Conservation (phyloP, 2,113 vertebrate genomes). For the Hydrolagus affinis region DNA sequence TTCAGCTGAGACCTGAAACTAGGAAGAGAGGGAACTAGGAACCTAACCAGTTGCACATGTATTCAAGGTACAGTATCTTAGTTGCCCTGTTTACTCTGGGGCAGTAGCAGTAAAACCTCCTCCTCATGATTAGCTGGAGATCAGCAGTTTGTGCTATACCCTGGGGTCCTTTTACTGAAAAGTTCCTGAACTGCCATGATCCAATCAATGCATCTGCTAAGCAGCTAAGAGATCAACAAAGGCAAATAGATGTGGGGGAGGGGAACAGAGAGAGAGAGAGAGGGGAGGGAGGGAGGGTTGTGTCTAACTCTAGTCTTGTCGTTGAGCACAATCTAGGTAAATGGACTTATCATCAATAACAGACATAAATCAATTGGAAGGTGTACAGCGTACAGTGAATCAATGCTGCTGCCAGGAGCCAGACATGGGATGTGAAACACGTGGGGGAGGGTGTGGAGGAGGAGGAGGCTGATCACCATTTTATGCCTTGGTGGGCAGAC, state of each 20-base stretch:
- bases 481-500: too few species aligned
- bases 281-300: too few species aligned
- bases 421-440: conserved; percentile 11
- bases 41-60: too few species aligned
- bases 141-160: too few species aligned
- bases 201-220: conserved; percentile 10
- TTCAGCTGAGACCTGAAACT: too few species aligned
- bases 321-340: conserved; percentile 11
- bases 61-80: too few species aligned
- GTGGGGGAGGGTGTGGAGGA: not conserved
- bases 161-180: not conserved
- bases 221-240: not conserved
- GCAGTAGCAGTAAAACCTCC: too few species aligned
- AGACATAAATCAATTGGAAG: conserved; percentile 28
- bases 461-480: too few species aligned
- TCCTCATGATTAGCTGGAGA: too few species aligned
- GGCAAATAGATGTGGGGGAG: not conserved
- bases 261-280: not conserved
- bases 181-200: not conserved
- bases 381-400: conserved; percentile 21
- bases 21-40: too few species aligned
- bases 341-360: conserved; percentile 12
- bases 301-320: conserved; percentile 14
- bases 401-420: conserved; percentile 10
- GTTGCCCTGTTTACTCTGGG: too few species aligned